Evolutionary conservation across 2,113 vertebrate species (phyloP).

Genomic region (Scortum barcoo): DNA sequence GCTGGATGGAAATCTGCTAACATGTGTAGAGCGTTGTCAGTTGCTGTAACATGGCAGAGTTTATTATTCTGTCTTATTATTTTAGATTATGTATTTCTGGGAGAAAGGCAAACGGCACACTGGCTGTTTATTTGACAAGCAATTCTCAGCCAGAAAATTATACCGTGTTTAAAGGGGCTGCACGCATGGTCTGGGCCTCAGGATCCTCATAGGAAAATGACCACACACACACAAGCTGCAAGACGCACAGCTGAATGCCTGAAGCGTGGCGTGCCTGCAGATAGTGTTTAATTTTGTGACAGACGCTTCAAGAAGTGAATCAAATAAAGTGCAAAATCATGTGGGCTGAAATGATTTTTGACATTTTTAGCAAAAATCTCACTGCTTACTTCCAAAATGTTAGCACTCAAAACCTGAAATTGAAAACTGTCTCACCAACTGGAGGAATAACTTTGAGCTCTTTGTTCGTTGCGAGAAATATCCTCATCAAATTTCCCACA

Average conservation of each 20-base stretch:
- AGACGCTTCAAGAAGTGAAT: slow-evolving; percentile 8
- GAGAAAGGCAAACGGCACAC: slow-evolving; percentile 66
- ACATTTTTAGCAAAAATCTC: background rate
- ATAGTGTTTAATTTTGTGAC: slow-evolving; percentile 19
- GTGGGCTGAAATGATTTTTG: background rate
- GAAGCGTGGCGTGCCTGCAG: slow-evolving; percentile 7
- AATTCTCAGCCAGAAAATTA: slow-evolving; percentile 75
- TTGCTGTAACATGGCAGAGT: slow-evolving; percentile 48
- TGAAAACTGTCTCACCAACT: background rate
- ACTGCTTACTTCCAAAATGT: background rate
- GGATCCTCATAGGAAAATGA: slow-evolving; percentile 49
- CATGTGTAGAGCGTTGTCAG: slow-evolving; percentile 31
- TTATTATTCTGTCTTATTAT: slow-evolving; percentile 71
- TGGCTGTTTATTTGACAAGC: slow-evolving; percentile 79
- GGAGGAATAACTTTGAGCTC: background rate
- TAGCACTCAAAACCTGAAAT: background rate
- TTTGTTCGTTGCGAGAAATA: background rate
- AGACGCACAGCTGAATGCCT: slow-evolving; percentile 20
- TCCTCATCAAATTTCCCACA: background rate
- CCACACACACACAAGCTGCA: slow-evolving; percentile 52
- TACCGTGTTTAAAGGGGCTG: slow-evolving; percentile 66
- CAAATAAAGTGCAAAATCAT: background rate
- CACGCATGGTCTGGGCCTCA: slow-evolving; percentile 56
- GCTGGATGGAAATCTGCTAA: slow-evolving; percentile 16
- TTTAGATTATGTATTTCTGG: slow-evolving; percentile 72